These are phyloP conservation scores for Epizoanthus scotinus DNA, from an alignment of 92 coral and sea anemone genomes.

Conservation along the genomic window DNA sequence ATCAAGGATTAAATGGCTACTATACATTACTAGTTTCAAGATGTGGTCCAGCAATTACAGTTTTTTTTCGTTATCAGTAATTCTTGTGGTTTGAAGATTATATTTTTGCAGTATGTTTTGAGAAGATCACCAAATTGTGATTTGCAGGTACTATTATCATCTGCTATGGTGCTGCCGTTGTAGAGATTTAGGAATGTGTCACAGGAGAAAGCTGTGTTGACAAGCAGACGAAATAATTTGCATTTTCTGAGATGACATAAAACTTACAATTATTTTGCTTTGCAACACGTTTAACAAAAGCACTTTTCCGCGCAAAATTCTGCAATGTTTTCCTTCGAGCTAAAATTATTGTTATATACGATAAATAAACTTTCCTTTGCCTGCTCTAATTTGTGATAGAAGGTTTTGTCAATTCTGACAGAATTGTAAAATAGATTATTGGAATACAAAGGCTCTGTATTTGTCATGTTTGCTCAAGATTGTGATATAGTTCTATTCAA, in stretches of 20 bases:
- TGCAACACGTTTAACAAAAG: not conserved
- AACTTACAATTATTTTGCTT: not conserved
- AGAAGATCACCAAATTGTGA: not conserved
- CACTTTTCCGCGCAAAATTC: not conserved
- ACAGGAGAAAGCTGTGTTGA: slow-evolving; percentile 3
- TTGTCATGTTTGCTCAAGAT: slow-evolving; percentile 44
- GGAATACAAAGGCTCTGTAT: slow-evolving; percentile 38
- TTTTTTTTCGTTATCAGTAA: not conserved
- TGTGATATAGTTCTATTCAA: slow-evolving; percentile 29
- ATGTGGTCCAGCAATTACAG: not conserved
- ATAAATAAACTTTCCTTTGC: not conserved
- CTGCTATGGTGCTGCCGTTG: not conserved
- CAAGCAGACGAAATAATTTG: not conserved
- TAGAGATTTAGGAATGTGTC: slow-evolving; percentile 34
- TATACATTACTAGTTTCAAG: not conserved
- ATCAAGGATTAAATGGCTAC: not conserved
- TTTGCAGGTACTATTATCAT: not conserved
- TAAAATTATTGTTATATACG: not conserved
- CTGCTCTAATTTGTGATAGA: slow-evolving; percentile 22
- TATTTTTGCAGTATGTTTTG: not conserved
- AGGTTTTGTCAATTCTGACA: slow-evolving; percentile 22
- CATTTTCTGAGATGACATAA: not conserved
- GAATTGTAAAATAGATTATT: slow-evolving; percentile 34
- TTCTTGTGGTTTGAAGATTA: not conserved
- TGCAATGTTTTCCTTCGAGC: too few species aligned